Percentiles rank a stretch among this genome's conserved stretches.
Conservation (phyloP, 1,140 invertebrate genomes). For the Drosophila sp. region DNA sequence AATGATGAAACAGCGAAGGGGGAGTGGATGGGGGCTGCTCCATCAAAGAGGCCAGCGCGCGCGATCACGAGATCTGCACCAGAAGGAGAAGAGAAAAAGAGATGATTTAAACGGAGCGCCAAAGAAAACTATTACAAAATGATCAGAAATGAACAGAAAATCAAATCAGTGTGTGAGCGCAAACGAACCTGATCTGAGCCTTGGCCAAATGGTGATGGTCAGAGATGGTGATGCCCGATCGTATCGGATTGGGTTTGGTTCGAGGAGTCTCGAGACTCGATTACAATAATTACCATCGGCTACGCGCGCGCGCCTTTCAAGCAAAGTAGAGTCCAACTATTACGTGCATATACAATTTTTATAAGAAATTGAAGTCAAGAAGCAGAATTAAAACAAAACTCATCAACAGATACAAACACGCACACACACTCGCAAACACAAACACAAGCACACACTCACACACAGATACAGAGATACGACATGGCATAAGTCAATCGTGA, state of each 20-base stretch:
- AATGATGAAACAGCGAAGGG: not conserved
- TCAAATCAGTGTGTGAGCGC: slow-evolving; percentile 69
- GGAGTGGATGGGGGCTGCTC: not conserved
- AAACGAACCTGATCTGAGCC: slow-evolving; percentile 46
- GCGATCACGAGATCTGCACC: not conserved
- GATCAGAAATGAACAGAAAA: slow-evolving; percentile 70
- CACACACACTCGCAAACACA: not conserved
- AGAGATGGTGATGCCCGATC: slow-evolving; percentile 43
- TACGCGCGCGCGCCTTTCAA: slow-evolving; percentile 80
- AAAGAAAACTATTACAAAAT: slow-evolving; percentile 77
- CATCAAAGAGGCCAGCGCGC: slow-evolving; percentile 14
- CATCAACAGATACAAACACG: slow-evolving; percentile 62
- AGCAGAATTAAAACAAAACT: slow-evolving; percentile 81
- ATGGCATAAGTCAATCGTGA: slow-evolving; percentile 58
- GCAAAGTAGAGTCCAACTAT: slow-evolving; percentile 47
- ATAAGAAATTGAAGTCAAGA: slow-evolving; percentile 82
- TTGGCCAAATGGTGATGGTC: slow-evolving; percentile 17
- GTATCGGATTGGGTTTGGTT: slow-evolving; percentile 80
- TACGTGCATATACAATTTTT: slow-evolving; percentile 77
- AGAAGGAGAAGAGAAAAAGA: slow-evolving; percentile 16
- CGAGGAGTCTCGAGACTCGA: slow-evolving; percentile 67
- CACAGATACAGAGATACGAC: slow-evolving; percentile 15
- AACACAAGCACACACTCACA: slow-evolving; percentile 22
- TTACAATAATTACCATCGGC: slow-evolving; percentile 83
- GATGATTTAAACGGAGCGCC: slow-evolving; percentile 74